Base-by-base conservation (phyloP, 1,140 invertebrate species). In the Drosophila prosaltans region DNA sequence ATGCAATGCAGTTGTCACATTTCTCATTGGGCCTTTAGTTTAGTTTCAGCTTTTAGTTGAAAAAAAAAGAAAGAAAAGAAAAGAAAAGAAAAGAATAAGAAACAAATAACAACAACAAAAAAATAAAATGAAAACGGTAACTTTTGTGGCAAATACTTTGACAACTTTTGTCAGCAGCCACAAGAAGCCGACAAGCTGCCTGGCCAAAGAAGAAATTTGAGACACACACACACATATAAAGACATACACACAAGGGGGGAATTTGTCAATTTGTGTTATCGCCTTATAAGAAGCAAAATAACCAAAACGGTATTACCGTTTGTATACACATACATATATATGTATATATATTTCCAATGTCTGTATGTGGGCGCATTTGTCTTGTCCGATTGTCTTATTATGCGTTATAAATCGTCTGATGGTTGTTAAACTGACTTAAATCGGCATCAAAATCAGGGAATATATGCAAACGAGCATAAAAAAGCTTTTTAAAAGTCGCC, bases 401-500 rank as follows among this genome's bases (percentile, higher is more conserved):
- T 81, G 65, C 79, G 63, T 78, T 78, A 78, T 81, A 81, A 81
- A 81, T 85, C 78, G 81, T 66, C 66, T 70, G 81, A 85, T 66
- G 83, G 57, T 63, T 88, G 83, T 80, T 88, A 89, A 89, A 80
- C 68, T 77, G 84, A 80, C 84, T 88, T 89, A 83, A 79, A 89
- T 77, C 71, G 70, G 67, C 64, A 70, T 78, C 43, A 64, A 78
- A 78, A 85, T 81, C 81, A 68, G 63, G n/a, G 43, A 67, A 82
- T 80, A 69, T 83, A 86, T 86, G 80, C 80, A 86, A 88, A 86
- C 80, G 80, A 86, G 80, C 83, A 86, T 86, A 88, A 86, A 86
- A 88, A 83, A 77, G 65, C 80, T 80, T 88, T 88, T 77, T 74
- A 64, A 89, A 88, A 78, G 74, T 77, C 74, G 73, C 74, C 74